Conservation (phyloP, 2,888 invertebrate genomes). For the Tigriopus californicus region DNA sequence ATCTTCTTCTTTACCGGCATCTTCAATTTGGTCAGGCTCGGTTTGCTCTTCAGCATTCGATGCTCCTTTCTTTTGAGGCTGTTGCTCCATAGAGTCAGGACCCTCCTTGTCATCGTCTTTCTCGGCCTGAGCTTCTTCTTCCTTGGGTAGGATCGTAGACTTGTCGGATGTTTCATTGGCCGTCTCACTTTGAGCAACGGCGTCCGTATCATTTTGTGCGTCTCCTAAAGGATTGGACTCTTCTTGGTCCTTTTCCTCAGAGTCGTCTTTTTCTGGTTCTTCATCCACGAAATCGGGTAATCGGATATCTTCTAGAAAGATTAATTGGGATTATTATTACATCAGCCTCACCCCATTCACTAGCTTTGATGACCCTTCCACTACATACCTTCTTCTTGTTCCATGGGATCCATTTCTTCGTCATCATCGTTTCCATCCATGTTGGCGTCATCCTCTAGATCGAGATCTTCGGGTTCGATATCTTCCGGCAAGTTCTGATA, state of each 20-base stretch:
- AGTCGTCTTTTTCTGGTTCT: conserved; percentile 26
- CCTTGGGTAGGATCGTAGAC: neutral
- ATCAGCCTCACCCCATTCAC: too few relatives aligned
- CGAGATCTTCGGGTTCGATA: conserved; percentile 43
- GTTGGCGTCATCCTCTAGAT: conserved; percentile 44
- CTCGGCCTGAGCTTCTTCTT: neutral
- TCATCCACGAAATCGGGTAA: neutral
- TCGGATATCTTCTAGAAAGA: neutral
- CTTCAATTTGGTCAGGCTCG: conserved; percentile 20
- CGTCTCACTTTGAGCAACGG: neutral
- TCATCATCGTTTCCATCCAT: conserved; percentile 35
- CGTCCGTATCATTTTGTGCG: neutral
- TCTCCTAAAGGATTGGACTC: conserved; percentile 24
- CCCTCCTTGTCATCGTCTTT: conserved; percentile 23
- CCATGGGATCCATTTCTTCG: conserved; percentile 26
- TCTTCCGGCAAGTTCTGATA: conserved; percentile 22
- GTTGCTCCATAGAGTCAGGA: conserved; percentile 31
- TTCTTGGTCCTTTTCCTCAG: conserved; percentile 22
- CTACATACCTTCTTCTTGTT: conserved; percentile 14
- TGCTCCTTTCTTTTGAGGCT: conserved; percentile 33
- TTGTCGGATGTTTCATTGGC: neutral
- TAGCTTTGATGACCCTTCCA: too few relatives aligned
- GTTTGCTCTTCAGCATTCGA: conserved; percentile 33
- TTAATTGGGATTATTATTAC: neutral
- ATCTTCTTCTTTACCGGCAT: conserved; percentile 20